These are phyloP conservation scores for Trissoscelio sp. DNA, from an alignment of 2,888 invertebrate genomes.

Conservation along the genomic window DNA sequence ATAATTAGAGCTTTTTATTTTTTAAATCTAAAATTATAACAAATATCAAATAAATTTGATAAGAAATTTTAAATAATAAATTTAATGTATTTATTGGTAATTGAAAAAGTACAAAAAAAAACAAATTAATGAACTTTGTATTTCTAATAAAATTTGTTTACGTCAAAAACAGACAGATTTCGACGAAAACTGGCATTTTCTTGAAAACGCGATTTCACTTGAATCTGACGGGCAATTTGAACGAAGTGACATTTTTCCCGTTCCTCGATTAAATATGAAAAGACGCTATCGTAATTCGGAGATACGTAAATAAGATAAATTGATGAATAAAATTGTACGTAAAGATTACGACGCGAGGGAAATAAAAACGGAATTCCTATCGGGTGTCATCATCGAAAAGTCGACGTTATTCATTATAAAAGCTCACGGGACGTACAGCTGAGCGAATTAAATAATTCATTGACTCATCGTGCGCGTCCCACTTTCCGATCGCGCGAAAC, in stretches of 20 bases:
- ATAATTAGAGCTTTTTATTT: no score
- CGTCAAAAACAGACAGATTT: neutral
- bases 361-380: constrained; percentile 31
- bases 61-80: no score
- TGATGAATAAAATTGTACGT: constrained; percentile 11
- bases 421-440: neutral
- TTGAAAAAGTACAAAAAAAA: no score
- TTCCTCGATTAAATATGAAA: constrained; percentile 9
- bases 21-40: no score
- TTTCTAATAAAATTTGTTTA: no score
- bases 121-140: no score
- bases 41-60: no score
- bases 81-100: no score
- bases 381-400: constrained; percentile 8
- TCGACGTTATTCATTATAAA: constrained; percentile 15
- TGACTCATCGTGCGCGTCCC: constrained; percentile 39
- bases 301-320: constrained; percentile 27
- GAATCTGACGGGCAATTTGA: neutral
- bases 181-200: neutral
- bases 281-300: constrained; percentile 10
- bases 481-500: constrained; percentile 29
- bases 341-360: constrained; percentile 16
- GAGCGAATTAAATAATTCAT: constrained; percentile 49
- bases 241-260: neutral
- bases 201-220: neutral